Conservation (phyloP, 2,113 vertebrate species). For the Herpetotheres cachinnans region DNA sequence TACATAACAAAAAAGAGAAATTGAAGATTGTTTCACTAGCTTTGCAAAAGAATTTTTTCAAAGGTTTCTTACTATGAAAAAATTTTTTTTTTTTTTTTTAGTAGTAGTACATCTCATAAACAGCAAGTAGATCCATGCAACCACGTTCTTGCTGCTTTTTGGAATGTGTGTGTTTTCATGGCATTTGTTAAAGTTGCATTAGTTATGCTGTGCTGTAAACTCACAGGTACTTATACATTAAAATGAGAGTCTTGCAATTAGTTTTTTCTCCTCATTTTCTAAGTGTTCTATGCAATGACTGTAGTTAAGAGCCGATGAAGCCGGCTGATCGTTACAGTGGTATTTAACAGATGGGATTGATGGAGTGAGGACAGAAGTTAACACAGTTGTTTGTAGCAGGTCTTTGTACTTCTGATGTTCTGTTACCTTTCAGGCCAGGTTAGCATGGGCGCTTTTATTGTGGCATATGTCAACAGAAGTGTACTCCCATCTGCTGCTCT, state of each 20-base stretch:
- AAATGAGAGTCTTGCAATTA: neutral
- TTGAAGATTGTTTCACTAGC: accelerated
- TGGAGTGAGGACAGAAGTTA: constrained; percentile 55
- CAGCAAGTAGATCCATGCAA: accelerated
- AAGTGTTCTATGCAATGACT: accelerated
- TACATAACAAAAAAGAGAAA: neutral
- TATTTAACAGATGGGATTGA: constrained; percentile 66
- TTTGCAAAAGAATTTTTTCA: neutral
- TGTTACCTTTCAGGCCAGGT: constrained; percentile 68
- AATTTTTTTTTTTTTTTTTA: neutral
- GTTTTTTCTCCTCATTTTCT: accelerated
- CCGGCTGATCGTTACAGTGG: neutral
- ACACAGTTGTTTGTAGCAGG: constrained; percentile 64
- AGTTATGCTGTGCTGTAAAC: neutral
- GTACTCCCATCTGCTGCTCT: constrained; percentile 82
- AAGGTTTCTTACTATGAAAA: neutral
- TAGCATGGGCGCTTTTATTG: constrained; percentile 71
- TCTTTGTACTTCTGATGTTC: constrained; percentile 60
- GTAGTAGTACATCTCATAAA: accelerated
- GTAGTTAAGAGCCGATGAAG: neutral
- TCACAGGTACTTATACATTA: accelerated
- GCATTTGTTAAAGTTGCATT: neutral
- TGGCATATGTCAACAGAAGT: constrained; percentile 79
- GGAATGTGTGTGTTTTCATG: neutral
- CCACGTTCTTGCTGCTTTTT: neutral